Evolutionary conservation across 2,888 invertebrate species (phyloP), one percentile per base, ranked within the genome.

Genomic region (Branchellion lobata): DNA sequence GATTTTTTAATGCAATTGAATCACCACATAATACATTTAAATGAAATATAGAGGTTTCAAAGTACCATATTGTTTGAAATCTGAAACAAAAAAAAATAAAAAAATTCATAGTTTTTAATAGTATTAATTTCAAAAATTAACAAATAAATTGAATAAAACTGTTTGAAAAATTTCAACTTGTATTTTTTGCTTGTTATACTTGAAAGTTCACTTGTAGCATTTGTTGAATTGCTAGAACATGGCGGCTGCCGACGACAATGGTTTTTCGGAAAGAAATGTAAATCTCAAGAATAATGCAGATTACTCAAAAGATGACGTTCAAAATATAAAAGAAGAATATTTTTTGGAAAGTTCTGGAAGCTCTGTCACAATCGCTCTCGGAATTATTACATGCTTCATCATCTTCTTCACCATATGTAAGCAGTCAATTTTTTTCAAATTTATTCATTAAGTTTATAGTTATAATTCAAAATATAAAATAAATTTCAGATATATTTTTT

Each of bases 401-500:
- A 21, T 74, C n/a, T n/a, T 74, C 1, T 11, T 74, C 47, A 74
- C 74, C 74, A 40, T 74, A 74, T 74, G 74, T 74, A 51, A 74
- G 72, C 24, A 2, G n/a, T 33, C 18, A 1, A 31, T 1, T 33
- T 14, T 18, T 72, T 1, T 72, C 29, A 31, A 72, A 1, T 1
- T 72, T 57, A 24, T 24, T 3, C 14, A 69, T 27, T 27, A 69
- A 29, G 29, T 69, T 69, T 21, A 11, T 69, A 24, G 8, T 29
- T 5, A 69, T n/a, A 34, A 65, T 69, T 69, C 5, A n/a, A 8
- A 3, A 34, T 69, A 3, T 29, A 31, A 69, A 27, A 8, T 31
- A 8, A 69, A 8, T 8, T 69, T 57, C 51, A 81, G 81, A 71
- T 72, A 24, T 80, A 14, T 27, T 81, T 27, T 34, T 73, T 68